Conservation (phyloP, 2,888 invertebrate species). For the Galerucella calmariensis region DNA sequence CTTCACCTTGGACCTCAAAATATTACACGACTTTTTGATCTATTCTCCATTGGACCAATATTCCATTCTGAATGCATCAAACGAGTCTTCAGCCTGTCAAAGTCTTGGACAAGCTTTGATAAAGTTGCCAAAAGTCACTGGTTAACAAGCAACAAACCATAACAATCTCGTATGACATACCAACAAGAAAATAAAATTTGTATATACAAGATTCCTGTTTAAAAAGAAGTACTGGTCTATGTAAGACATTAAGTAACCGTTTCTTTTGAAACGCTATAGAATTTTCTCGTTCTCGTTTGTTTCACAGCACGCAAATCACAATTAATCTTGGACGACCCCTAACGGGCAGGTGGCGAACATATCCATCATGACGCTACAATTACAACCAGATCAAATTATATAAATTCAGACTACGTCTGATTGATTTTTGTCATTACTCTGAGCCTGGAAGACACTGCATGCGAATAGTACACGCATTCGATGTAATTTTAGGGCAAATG, state of each 20-base stretch:
- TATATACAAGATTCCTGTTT: no score
- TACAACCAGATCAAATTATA: slow-evolving; percentile 33
- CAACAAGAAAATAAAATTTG: no score
- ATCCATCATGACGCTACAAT: slow-evolving; percentile 25
- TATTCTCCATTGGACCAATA: background rate
- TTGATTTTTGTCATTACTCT: slow-evolving; percentile 30
- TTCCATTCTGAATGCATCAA: no score
- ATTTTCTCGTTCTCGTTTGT: slow-evolving; percentile 43
- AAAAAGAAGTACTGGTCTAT: no score
- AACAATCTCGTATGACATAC: no score
- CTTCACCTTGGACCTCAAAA: background rate
- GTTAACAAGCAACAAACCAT: no score
- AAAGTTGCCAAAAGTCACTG: no score
- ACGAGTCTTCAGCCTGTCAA: no score
- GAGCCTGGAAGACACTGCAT: slow-evolving; percentile 19
- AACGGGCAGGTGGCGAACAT: slow-evolving; percentile 36
- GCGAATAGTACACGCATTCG: slow-evolving; percentile 12
- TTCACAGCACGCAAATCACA: slow-evolving; percentile 52
- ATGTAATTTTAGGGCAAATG: slow-evolving; percentile 14
- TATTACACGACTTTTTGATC: background rate
- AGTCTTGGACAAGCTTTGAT: no score
- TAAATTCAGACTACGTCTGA: slow-evolving; percentile 28
- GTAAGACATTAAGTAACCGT: no score
- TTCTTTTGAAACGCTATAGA: background rate
- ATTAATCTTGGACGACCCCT: slow-evolving; percentile 48